phyloP scores from a whole-genome alignment of 2,797 vertebrate genomes.

The Triplophysa yarkandensis region DNA sequence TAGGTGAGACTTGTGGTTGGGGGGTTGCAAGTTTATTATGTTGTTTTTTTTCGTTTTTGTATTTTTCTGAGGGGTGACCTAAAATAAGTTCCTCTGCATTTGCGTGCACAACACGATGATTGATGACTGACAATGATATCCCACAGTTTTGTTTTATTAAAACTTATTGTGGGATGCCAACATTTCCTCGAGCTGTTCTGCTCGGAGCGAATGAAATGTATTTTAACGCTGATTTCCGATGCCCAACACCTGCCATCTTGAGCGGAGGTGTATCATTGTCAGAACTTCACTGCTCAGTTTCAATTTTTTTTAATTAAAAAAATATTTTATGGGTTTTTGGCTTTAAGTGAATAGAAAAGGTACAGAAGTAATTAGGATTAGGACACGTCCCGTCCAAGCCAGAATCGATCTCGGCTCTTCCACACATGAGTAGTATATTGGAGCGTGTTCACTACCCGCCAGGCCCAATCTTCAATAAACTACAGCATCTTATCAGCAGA shows the following conservation, averaged over 20 bases:
- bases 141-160: slow-evolving; percentile 47
- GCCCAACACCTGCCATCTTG: slow-evolving; percentile 20
- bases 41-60: slow-evolving; percentile 45
- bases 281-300: not conserved
- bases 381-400: not conserved
- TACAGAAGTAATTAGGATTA: not conserved
- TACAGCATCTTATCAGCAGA: slow-evolving; percentile 2
- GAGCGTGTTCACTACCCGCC: not conserved
- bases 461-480: slow-evolving; percentile 17
- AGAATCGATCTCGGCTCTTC: slow-evolving; percentile 13
- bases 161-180: slow-evolving; percentile 32
- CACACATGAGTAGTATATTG: not conserved
- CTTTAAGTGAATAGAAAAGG: not conserved
- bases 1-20: slow-evolving; percentile 22
- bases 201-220: slow-evolving; percentile 22
- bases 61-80: slow-evolving; percentile 38
- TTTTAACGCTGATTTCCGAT: slow-evolving; percentile 13
- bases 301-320: not conserved
- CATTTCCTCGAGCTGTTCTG: slow-evolving; percentile 15
- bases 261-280: slow-evolving; percentile 8
- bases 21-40: slow-evolving; percentile 41
- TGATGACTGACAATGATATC: slow-evolving; percentile 43
- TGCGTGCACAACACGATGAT: slow-evolving; percentile 44
- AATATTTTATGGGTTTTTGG: not conserved
- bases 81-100: slow-evolving; percentile 48